Evolutionary conservation across 2,888 invertebrate species (phyloP).

Genomic region (Epistrophe eligans): DNA sequence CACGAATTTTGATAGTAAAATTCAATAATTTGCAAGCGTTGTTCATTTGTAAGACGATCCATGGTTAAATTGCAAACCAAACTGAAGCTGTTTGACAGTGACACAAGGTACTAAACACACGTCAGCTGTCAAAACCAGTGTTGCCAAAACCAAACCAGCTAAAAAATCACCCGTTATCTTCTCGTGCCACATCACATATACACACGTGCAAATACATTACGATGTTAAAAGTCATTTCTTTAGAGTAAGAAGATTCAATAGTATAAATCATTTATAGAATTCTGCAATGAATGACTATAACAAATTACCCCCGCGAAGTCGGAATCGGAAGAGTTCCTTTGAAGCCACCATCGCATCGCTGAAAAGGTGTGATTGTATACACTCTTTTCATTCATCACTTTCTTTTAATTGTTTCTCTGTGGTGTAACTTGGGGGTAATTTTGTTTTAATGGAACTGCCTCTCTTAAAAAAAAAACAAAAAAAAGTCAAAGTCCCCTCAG

Average conservation of each 20-base stretch:
- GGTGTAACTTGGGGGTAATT: slow-evolving; percentile 12
- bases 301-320: slow-evolving; percentile 21
- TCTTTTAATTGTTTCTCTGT: slow-evolving; percentile 26
- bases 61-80: no score
- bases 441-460: slow-evolving; percentile 10
- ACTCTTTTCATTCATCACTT: slow-evolving; percentile 26
- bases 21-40: no score
- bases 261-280: slow-evolving; percentile 11
- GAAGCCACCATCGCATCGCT: neutral
- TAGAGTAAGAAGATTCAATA: neutral
- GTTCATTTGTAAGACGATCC: no score
- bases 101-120: no score
- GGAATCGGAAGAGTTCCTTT: slow-evolving; percentile 46
- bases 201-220: neutral
- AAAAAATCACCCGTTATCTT: no score
- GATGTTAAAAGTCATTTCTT: neutral
- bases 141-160: no score
- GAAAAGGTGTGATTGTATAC: slow-evolving; percentile 33
- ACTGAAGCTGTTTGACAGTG: no score
- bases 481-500: neutral
- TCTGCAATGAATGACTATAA: slow-evolving; percentile 27
- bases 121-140: no score
- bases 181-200: no score
- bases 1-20: no score
- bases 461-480: neutral